Evolutionary conservation across 2,888 invertebrate genomes (phyloP).

Genomic region (Papilio demoleus): DNA sequence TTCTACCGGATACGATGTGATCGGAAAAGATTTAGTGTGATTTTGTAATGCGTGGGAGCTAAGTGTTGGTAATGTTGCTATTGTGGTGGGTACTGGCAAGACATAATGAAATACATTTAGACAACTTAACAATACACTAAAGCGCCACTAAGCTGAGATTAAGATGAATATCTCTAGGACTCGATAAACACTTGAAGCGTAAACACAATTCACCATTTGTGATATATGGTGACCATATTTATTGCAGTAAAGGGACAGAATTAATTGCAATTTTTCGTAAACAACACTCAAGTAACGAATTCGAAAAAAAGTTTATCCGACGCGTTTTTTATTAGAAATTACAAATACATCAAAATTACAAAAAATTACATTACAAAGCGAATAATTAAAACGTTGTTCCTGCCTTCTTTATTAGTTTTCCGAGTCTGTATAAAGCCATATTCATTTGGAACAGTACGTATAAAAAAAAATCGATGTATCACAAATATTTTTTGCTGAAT

Average conservation of each 20-base stretch:
- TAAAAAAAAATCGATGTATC: no score
- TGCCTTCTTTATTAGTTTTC: no score
- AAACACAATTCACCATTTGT: conserved; percentile 63
- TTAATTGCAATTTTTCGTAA: neutral
- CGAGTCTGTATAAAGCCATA: no score
- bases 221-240: conserved; percentile 26
- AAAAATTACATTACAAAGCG: no score
- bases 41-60: conserved; percentile 67
- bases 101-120: conserved; percentile 55
- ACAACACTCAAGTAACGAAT: no score
- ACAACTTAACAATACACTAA: conserved; percentile 69
- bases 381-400: no score
- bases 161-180: conserved; percentile 74
- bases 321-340: no score
- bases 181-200: conserved; percentile 74
- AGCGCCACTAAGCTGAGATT: conserved; percentile 73
- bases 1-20: conserved; percentile 59
- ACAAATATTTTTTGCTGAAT: no score
- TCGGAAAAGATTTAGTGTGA: conserved; percentile 54
- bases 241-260: neutral
- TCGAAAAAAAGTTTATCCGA: no score
- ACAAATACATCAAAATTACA: no score
- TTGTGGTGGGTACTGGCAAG: conserved; percentile 71
- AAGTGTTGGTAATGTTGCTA: conserved; percentile 55
- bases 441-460: no score